Evolutionary conservation across 2,797 vertebrate genomes (phyloP).

Genomic region (Poecile montanus): DNA sequence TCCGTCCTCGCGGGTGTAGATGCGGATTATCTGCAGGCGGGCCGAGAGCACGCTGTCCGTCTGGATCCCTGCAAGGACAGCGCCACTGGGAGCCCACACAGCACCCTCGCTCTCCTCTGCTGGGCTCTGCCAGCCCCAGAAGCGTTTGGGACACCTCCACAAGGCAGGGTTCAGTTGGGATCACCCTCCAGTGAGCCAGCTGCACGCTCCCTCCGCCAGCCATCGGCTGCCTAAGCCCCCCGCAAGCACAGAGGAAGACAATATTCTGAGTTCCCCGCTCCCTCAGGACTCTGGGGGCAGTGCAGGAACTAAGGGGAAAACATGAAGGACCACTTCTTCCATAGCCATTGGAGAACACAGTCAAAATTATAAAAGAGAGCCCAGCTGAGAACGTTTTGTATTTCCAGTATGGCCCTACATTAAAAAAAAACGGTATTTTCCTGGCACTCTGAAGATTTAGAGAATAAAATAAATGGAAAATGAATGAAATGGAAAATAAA

Average conservation of each 20-base stretch:
- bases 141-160: background rate
- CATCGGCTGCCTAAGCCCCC: background rate
- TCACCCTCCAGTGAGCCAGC: background rate
- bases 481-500: too few relatives aligned
- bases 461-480: too few relatives aligned
- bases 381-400: too few relatives aligned
- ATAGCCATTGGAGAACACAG: fast-evolving
- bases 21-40: too few relatives aligned
- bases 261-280: fast-evolving
- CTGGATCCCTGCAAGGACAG: too few relatives aligned
- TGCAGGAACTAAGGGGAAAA: background rate
- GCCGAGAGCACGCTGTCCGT: too few relatives aligned
- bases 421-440: too few relatives aligned
- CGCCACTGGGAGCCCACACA: too few relatives aligned
- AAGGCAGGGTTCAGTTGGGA: background rate
- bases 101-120: background rate
- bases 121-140: background rate
- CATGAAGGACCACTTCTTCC: background rate
- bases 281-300: background rate
- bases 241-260: background rate
- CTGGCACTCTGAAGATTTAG: too few relatives aligned
- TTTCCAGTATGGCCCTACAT: too few relatives aligned
- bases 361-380: too few relatives aligned
- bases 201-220: fast-evolving
- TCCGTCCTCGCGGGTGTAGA: too few relatives aligned